A percentile compares a stretch with the other conserved stretches of the same genome.
Evolutionary conservation across 2,888 invertebrate species (phyloP).

Genomic region (Escarpia spicata): DNA sequence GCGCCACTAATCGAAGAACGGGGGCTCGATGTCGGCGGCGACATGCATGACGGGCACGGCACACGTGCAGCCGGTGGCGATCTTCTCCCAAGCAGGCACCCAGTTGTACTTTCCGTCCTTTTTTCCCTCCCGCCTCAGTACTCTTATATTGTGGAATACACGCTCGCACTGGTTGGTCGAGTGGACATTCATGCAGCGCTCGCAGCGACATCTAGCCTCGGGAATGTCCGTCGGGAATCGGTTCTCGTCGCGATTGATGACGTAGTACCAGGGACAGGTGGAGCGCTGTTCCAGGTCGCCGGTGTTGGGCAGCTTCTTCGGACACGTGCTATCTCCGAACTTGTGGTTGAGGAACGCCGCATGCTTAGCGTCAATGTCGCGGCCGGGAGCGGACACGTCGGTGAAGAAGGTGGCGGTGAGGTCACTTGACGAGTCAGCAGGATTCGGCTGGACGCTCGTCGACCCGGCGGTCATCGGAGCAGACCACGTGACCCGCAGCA

Average conservation of each 20-base stretch:
- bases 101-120: background rate
- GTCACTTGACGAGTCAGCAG: too few species aligned
- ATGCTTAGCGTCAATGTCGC: background rate
- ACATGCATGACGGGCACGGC: background rate
- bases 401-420: background rate
- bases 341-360: background rate
- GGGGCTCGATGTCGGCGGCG: background rate
- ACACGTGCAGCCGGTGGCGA: conserved; percentile 13
- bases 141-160: background rate
- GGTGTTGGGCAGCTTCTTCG: background rate
- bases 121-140: background rate
- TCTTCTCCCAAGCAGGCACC: background rate
- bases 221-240: conserved; percentile 17
- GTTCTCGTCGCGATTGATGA: background rate
- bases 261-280: conserved; percentile 20
- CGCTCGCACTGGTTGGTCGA: background rate
- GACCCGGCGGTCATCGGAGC: background rate
- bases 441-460: background rate
- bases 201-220: conserved; percentile 20
- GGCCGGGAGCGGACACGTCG: background rate
- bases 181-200: background rate
- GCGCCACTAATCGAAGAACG: background rate
- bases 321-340: background rate
- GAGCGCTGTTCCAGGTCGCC: background rate
- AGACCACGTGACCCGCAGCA: background rate